These are phyloP conservation scores for Psettodes erumei DNA, from an alignment of 2,113 vertebrate species.

Conservation along the genomic window DNA sequence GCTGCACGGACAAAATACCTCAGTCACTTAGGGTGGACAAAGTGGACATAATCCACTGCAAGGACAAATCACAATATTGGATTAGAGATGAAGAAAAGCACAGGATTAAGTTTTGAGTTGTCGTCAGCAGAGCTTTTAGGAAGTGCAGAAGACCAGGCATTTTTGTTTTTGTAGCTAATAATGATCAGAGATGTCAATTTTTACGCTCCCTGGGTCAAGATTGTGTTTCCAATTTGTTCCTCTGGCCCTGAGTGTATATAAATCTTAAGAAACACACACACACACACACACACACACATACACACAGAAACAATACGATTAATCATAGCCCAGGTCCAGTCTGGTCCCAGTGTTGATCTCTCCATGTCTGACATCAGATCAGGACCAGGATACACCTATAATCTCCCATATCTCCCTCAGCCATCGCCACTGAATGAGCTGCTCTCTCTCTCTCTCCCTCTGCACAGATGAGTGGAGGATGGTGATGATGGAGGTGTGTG, in stretches of 20 bases:
- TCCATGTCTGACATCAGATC: slow-evolving; percentile 68
- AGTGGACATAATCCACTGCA: slow-evolving; percentile 29
- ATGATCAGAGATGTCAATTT: background rate
- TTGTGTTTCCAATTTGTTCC: background rate
- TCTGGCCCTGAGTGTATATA: too few species aligned
- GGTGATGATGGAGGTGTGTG: background rate
- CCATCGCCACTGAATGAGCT: slow-evolving; percentile 39
- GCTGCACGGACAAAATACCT: background rate
- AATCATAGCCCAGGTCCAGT: slow-evolving; percentile 47
- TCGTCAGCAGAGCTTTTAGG: background rate
- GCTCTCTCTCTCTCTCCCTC: slow-evolving; percentile 6
- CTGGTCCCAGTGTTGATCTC: slow-evolving; percentile 36
- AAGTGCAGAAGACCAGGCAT: background rate
- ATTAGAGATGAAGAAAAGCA: background rate
- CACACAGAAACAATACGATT: slow-evolving; percentile 39
- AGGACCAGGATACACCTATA: slow-evolving; percentile 65
- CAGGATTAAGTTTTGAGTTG: background rate
- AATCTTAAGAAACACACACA: too few species aligned
- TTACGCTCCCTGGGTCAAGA: background rate
- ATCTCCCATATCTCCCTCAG: slow-evolving; percentile 66
- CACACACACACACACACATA: slow-evolving; percentile 3
- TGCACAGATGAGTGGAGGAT: slow-evolving; percentile 29
- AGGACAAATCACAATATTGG: background rate
- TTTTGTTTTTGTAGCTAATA: background rate
- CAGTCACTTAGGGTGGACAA: slow-evolving; percentile 4